A percentile compares a stretch with the other conserved stretches of the same genome.
Conservation (phyloP, 1,140 invertebrate species). For the Bombus affinis region DNA sequence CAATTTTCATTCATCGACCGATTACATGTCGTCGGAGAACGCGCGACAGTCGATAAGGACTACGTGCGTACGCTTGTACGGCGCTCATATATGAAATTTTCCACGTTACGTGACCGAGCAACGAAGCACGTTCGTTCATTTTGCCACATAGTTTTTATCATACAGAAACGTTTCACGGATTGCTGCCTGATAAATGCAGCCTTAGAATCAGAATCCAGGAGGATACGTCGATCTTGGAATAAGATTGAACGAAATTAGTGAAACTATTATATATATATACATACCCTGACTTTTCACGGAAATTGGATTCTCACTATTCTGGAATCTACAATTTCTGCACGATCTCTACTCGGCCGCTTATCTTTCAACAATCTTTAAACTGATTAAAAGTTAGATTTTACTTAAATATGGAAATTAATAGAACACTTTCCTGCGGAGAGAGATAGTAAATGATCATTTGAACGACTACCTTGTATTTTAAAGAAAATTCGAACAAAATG, state of each 20-base stretch:
- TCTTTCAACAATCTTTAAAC: background rate
- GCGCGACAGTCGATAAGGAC: background rate
- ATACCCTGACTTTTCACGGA: background rate
- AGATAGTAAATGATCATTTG: background rate
- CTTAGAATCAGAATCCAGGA: background rate
- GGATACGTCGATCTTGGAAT: background rate
- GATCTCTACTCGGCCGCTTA: background rate
- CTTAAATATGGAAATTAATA: background rate
- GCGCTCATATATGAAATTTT: background rate
- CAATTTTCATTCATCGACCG: conserved; percentile 33
- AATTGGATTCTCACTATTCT: background rate
- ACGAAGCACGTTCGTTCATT: background rate
- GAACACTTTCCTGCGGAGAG: background rate
- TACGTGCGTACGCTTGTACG: too few species aligned
- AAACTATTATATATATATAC: background rate
- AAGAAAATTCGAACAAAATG: too few species aligned
- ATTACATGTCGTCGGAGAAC: background rate
- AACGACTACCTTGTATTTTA: too few species aligned
- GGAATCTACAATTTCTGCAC: background rate
- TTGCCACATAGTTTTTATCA: background rate
- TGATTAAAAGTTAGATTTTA: background rate
- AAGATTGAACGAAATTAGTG: conserved; percentile 18
- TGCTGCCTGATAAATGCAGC: conserved; percentile 8
- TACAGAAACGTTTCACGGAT: conserved; percentile 8
- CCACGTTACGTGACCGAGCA: background rate